phyloP scores from a whole-genome alignment of 2,888 invertebrate genomes.

The Cylloceria caligata region DNA sequence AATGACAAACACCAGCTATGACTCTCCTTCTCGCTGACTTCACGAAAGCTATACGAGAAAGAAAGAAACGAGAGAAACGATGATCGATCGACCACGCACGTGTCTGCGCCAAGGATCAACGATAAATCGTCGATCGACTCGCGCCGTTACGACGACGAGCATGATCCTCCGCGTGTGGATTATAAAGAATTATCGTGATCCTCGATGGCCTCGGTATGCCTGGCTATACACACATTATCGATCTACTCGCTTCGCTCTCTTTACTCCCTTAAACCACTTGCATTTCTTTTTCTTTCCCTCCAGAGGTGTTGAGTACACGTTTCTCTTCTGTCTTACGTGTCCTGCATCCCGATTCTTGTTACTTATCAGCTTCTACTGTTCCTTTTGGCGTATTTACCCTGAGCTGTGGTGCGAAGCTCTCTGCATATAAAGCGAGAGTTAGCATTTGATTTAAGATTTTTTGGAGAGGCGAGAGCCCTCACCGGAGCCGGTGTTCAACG shows the following conservation, averaged over 20 bases:
- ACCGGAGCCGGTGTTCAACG: neutral
- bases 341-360: conserved; percentile 58
- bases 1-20: conserved; percentile 33
- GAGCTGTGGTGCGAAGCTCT: conserved; percentile 11
- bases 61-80: conserved; percentile 34
- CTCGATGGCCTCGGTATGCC: conserved; percentile 21
- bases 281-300: conserved; percentile 12
- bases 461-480: neutral
- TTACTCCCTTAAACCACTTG: neutral
- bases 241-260: conserved; percentile 53
- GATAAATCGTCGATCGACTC: conserved; percentile 70
- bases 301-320: conserved; percentile 64
- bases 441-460: conserved; percentile 59
- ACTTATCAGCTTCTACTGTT: conserved; percentile 11
- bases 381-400: conserved; percentile 49
- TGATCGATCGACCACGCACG: conserved; percentile 71
- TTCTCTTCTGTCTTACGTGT: conserved; percentile 58
- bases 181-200: conserved; percentile 67
- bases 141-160: conserved; percentile 22
- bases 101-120: conserved; percentile 68
- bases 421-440: conserved; percentile 60
- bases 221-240: conserved; percentile 37
- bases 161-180: conserved; percentile 57
- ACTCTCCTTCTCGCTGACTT: conserved; percentile 32
- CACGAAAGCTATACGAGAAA: conserved; percentile 16